Evolutionary conservation across 2,888 invertebrate genomes (phyloP), one percentile per base, ranked within the genome.

Genomic region (Aporophyla nigra): DNA sequence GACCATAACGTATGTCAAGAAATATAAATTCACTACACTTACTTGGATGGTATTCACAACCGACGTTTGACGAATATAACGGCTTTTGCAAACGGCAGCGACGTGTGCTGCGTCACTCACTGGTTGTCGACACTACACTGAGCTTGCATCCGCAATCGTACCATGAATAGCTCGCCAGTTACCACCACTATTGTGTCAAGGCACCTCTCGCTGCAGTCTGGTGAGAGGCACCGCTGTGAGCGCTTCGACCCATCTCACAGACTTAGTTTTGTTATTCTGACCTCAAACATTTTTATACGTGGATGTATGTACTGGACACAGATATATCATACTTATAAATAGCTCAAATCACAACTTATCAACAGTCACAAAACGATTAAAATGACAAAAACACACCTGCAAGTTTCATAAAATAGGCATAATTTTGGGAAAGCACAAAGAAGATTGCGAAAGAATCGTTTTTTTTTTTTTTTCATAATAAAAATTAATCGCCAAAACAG

Each of bases 181-280:
- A 54, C 82, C 76, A 73, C 84, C 87, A 78, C 84, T 81, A 79
- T 73, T 56, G 69, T 85, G 83, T 84, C 88, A 88, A 87, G 88
- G 79, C 78, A 76, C 77, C 74, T 78, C 74, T 69, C 82, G 67
- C 69, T 61, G 69, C 56, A 70, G 54, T 67, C 58, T 33, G 33
- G 72, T 85, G 76, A 85, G 82, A 71, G 83, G 78, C 71, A 27
- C 68, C 62, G 56, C 54, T 49, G 12, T 63, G 54, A 61, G 54
- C 40, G 62, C 54, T 59, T 53, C 62, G 24, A 58, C 33, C 43
- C 61, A 58, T 49, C 69, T 43, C n/a, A 63, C 6, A 40, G 21
- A n/a, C n/a, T 68, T 16, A 24, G 40, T 62, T 70, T 59, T 71
- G 61, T 83, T 63, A 78, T 67, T 65, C 49, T 84, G 69, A 72